These are phyloP conservation scores for Otus scops DNA, from an alignment of 2,797 vertebrate species.

Conservation along the genomic window DNA sequence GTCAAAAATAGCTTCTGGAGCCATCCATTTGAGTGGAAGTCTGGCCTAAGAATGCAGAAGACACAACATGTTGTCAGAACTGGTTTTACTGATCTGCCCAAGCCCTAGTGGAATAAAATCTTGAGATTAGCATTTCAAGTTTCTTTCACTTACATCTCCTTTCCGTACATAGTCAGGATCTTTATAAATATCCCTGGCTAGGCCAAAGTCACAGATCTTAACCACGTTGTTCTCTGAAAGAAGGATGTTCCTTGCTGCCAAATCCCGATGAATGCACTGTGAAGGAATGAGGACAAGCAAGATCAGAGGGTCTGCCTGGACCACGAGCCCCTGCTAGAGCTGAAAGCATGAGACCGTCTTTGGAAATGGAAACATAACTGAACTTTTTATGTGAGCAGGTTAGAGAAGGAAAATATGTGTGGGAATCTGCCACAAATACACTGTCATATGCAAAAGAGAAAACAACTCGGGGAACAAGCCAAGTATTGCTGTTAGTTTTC, in stretches of 20 bases:
- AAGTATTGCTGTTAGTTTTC: background rate
- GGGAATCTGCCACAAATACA: background rate
- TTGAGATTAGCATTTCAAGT: rapidly evolving
- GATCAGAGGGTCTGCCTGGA: background rate
- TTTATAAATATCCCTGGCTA: conserved; percentile 93
- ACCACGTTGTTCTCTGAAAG: conserved; percentile 93
- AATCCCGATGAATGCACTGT: conserved; percentile 92
- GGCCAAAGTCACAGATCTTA: conserved; percentile 94
- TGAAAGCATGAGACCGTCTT: background rate
- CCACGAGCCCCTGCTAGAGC: background rate
- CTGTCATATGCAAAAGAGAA: background rate
- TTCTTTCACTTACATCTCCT: conserved; percentile 86
- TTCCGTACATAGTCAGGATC: conserved; percentile 94
- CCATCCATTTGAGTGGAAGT: conserved; percentile 96
- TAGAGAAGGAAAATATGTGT: background rate
- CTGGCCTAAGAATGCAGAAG: conserved; percentile 78
- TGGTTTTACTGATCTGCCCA: background rate
- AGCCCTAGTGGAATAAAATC: background rate
- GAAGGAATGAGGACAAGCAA: background rate
- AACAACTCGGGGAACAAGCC: background rate
- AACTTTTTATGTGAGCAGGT: background rate
- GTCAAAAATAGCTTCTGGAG: conserved; percentile 95
- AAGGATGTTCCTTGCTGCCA: conserved; percentile 92
- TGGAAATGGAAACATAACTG: background rate
- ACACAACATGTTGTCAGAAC: background rate